Evolutionary conservation across 1,140 invertebrate species (phyloP).

Genomic region (Hesperophylax magnus): DNA sequence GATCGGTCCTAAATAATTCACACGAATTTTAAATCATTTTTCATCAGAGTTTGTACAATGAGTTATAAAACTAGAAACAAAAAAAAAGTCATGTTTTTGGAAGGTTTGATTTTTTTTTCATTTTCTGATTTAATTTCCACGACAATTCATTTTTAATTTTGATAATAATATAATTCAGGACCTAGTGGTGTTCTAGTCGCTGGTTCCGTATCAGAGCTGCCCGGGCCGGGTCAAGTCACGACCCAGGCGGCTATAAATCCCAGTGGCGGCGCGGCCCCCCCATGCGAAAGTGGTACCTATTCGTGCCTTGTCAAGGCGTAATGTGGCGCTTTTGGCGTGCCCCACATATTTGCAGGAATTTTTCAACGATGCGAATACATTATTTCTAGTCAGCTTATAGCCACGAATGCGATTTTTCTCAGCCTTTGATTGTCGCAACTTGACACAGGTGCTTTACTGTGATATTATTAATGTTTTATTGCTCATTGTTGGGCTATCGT

Average conservation of each 20-base stretch:
- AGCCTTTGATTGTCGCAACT: neutral
- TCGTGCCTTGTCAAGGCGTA: neutral
- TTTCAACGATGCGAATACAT: constrained; percentile 1
- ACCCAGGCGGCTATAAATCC: constrained; percentile 38
- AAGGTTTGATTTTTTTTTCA: no score
- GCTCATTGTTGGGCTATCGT: neutral
- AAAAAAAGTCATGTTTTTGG: no score
- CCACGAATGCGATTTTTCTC: no score
- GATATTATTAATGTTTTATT: neutral
- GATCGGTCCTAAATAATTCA: no score
- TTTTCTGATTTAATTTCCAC: no score
- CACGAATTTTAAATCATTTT: no score
- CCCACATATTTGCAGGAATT: constrained; percentile 39
- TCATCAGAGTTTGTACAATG: no score
- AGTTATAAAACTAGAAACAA: no score
- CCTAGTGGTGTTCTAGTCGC: no score
- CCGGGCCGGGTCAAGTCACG: constrained; percentile 36
- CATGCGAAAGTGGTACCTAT: neutral
- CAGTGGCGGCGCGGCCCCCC: neutral
- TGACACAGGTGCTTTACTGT: constrained; percentile 6
- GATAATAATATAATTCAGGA: no score
- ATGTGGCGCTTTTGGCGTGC: constrained; percentile 29
- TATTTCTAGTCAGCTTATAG: neutral
- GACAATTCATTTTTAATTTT: no score
- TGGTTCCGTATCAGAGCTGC: neutral